Conservation (phyloP, 1,140 invertebrate genomes). For the Metaphire vulgaris region DNA sequence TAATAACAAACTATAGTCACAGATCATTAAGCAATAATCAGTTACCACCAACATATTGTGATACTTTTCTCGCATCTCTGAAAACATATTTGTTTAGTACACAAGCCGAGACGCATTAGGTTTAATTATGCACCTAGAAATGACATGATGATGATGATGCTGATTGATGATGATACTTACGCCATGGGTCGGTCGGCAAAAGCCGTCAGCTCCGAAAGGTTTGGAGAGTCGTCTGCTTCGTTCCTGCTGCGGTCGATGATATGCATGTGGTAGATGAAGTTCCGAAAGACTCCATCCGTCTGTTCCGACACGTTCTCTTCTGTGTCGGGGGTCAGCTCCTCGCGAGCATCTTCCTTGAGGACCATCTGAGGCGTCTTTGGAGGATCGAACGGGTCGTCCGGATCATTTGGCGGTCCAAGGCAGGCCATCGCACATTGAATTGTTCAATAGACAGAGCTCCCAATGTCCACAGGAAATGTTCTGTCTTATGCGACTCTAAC, state of each 20-base stretch:
- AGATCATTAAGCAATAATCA: too few species aligned
- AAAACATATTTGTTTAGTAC: too few species aligned
- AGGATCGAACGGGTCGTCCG: constrained; percentile 1
- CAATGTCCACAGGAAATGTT: too few species aligned
- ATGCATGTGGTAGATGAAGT: constrained; percentile 15
- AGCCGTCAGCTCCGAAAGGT: constrained; percentile 1
- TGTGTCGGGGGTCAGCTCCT: constrained; percentile 14
- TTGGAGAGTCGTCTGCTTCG: constrained; percentile 11
- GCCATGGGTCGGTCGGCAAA: background rate
- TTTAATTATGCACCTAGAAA: too few species aligned
- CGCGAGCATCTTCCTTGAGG: background rate
- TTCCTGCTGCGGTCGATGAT: background rate
- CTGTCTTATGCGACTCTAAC: too few species aligned
- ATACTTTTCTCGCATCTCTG: too few species aligned
- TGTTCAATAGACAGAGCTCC: too few species aligned
- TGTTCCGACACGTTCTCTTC: constrained; percentile 18
- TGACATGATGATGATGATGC: background rate
- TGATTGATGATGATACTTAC: constrained; percentile 1
- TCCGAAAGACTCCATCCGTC: constrained; percentile 22
- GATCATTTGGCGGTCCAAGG: background rate
- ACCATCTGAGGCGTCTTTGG: constrained; percentile 18
- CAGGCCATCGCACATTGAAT: background rate
- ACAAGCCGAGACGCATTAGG: too few species aligned
- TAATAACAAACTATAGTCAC: too few species aligned
- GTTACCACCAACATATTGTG: too few species aligned